These are phyloP conservation scores for Anolis carolinensis DNA, from an alignment of 2,113 vertebrate genomes.

Conservation along the genomic window DNA sequence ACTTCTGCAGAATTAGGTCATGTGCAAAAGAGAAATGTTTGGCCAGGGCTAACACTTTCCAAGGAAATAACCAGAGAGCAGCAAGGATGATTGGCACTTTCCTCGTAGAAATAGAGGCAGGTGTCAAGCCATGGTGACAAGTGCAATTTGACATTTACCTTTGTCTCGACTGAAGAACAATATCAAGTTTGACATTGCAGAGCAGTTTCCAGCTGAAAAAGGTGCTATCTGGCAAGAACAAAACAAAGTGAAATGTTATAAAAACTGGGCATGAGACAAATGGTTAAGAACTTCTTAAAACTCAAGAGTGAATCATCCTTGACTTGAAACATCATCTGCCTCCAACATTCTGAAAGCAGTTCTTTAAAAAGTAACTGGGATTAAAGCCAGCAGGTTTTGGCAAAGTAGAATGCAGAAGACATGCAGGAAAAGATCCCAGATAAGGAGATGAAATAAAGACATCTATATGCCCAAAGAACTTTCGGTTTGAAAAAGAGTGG, in stretches of 20 bases:
- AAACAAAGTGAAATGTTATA: slow-evolving; percentile 13
- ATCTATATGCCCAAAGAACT: fast-evolving
- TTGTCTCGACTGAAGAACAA: slow-evolving; percentile 14
- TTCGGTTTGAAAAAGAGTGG: neutral
- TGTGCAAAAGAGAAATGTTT: neutral
- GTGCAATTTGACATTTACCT: slow-evolving; percentile 21
- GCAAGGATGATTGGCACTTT: neutral
- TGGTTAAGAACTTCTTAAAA: slow-evolving; percentile 17
- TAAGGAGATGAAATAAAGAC: neutral
- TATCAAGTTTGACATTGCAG: neutral
- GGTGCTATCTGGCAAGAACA: slow-evolving; percentile 32
- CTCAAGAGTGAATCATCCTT: neutral
- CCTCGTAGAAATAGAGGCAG: slow-evolving; percentile 21
- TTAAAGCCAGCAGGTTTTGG: slow-evolving; percentile 1
- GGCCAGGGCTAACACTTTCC: neutral
- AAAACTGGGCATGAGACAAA: neutral
- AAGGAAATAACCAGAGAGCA: neutral
- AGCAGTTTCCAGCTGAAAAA: slow-evolving; percentile 25
- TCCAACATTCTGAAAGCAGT: neutral
- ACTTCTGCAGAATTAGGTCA: slow-evolving; percentile 1
- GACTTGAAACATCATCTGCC: neutral
- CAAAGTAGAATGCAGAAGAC: neutral
- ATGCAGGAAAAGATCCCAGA: fast-evolving
- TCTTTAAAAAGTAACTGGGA: neutral
- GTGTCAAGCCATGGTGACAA: slow-evolving; percentile 9